Percentiles rank a stretch among this genome's conserved stretches.
Evolutionary conservation across 2,888 invertebrate species (phyloP).

Genomic region (Theristus sp.): DNA sequence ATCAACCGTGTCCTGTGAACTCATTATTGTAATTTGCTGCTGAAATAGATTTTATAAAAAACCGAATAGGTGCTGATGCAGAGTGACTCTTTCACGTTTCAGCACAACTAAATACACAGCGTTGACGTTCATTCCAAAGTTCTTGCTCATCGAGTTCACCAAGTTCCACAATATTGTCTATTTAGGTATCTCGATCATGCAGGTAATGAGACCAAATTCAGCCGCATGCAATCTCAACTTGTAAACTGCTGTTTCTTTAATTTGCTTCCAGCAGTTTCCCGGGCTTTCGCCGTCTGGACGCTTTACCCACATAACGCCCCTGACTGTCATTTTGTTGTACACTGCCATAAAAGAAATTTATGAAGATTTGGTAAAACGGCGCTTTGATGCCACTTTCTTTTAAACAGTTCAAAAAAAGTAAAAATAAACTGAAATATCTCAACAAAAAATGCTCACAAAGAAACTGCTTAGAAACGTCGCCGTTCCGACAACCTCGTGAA

Average conservation of each 20-base stretch:
- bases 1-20: no score
- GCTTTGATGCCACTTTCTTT: no score
- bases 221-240: no score
- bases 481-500: slow-evolving; percentile 84
- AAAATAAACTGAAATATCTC: slow-evolving; percentile 12
- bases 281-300: slow-evolving; percentile 94
- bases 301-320: slow-evolving; percentile 85
- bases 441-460: no score
- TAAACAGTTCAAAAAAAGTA: not conserved
- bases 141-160: not conserved
- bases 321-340: slow-evolving; percentile 77
- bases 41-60: no score
- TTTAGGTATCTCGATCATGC: not conserved
- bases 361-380: slow-evolving; percentile 70
- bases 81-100: not conserved
- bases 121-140: not conserved
- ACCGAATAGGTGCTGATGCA: not conserved
- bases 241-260: no score
- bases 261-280: slow-evolving; percentile 78
- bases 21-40: no score
- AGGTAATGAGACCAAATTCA: no score
- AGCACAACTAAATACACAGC: not conserved
- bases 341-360: slow-evolving; percentile 91
- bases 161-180: not conserved
- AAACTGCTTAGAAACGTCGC: slow-evolving; percentile 96